These are phyloP conservation scores for Apostichopus japonicus DNA, from an alignment of 35 echinoderm and acorn worm genomes.

Conservation along the genomic window DNA sequence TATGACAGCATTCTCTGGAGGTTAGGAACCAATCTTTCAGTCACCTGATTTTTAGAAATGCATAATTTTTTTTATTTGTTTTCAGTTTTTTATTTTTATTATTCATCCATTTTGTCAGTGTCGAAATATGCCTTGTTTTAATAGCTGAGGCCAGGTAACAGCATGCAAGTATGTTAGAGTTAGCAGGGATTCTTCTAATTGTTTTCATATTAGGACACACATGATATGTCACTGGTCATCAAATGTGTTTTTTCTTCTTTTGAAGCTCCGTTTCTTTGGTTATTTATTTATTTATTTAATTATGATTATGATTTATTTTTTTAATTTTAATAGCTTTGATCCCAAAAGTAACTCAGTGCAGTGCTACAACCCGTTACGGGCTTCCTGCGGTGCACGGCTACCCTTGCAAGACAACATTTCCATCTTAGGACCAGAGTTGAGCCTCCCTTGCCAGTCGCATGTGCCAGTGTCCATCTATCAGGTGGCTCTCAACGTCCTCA, in stretches of 20 bases:
- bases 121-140: no score
- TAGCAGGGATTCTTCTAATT: no score
- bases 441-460: slow-evolving; percentile 71
- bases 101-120: no score
- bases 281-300: not conserved
- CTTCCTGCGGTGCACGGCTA: slow-evolving; percentile 14
- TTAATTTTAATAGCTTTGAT: slow-evolving; percentile 23
- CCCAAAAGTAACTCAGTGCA: slow-evolving; percentile 49
- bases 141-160: no score
- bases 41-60: not conserved
- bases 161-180: no score
- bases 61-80: no score
- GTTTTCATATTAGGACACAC: no score
- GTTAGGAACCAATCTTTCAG: slow-evolving; percentile 10
- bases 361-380: slow-evolving; percentile 74
- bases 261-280: no score
- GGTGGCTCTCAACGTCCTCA: slow-evolving; percentile 84
- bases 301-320: not conserved
- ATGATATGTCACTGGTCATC: no score
- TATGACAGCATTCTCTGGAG: slow-evolving; percentile 89
- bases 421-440: slow-evolving; percentile 81
- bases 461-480: slow-evolving; percentile 70
- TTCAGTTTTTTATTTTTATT: no score
- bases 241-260: no score
- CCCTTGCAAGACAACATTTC: slow-evolving; percentile 61